Conservation (phyloP, 2,888 invertebrate species). For the Salticus scenicus region DNA sequence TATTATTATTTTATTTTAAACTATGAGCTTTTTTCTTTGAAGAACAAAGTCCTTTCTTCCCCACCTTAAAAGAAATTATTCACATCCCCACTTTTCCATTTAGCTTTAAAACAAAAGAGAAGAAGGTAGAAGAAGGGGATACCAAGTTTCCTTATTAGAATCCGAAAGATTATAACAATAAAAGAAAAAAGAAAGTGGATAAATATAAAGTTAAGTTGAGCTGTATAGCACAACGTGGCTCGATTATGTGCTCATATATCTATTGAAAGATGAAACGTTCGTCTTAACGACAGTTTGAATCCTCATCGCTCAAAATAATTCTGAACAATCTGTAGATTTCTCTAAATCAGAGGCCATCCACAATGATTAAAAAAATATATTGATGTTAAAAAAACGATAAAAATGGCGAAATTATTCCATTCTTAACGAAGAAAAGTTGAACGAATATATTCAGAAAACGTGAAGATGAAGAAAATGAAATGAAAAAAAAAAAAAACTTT, state of each 20-base stretch:
- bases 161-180: conserved; percentile 24
- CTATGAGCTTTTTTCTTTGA: conserved; percentile 1
- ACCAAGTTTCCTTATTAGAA: conserved; percentile 31
- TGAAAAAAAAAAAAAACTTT: neutral
- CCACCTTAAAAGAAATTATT: conserved; percentile 6
- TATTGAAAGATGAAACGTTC: neutral
- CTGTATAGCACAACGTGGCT: neutral
- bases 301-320: conserved; percentile 52
- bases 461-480: neutral
- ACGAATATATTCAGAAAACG: neutral
- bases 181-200: conserved; percentile 34
- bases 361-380: conserved; percentile 16
- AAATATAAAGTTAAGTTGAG: conserved; percentile 39
- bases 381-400: conserved; percentile 1
- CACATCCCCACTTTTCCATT: conserved; percentile 33
- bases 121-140: neutral
- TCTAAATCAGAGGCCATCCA: conserved; percentile 4
- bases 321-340: conserved; percentile 32
- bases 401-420: conserved; percentile 11
- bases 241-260: conserved; percentile 34
- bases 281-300: conserved; percentile 1
- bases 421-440: conserved; percentile 16
- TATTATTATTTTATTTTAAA: neutral
- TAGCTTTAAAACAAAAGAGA: conserved; percentile 54
- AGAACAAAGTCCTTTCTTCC: neutral